phyloP scores from a whole-genome alignment of 2,797 vertebrate genomes.

The Syndactyla subalaris region DNA sequence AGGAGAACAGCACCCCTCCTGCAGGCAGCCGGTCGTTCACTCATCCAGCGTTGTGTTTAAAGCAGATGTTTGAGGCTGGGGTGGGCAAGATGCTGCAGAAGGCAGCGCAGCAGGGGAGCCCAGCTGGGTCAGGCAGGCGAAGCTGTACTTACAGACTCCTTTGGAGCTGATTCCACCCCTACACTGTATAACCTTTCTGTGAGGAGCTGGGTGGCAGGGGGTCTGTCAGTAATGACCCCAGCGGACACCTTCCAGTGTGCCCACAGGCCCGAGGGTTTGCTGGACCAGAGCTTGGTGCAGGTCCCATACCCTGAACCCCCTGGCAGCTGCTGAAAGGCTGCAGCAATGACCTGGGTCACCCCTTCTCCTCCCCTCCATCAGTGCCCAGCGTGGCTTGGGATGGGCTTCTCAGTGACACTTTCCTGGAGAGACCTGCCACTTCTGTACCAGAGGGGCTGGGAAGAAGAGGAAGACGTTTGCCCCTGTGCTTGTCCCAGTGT shows the following conservation, averaged over 20 bases:
- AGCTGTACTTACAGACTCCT: neutral
- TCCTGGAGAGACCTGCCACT: neutral
- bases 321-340: neutral
- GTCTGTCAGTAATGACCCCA: neutral
- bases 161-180: neutral
- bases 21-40: neutral
- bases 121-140: neutral
- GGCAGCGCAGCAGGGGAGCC: neutral
- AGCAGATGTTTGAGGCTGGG: neutral
- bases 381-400: neutral
- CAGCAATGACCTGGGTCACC: neutral
- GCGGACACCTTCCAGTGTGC: neutral
- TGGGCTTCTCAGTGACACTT: neutral
- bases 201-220: neutral
- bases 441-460: rapidly evolving
- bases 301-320: rapidly evolving
- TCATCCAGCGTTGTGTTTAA: rapidly evolving
- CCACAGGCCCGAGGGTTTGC: neutral
- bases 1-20: neutral
- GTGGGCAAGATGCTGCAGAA: neutral
- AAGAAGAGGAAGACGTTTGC: neutral
- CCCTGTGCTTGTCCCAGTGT: rapidly evolving
- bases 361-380: neutral
- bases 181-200: neutral
- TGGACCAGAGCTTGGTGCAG: neutral